A percentile compares a stretch with the other conserved stretches of the same genome.
Conservation (phyloP, 2,888 invertebrate genomes). For the Drosophila emarginata region DNA sequence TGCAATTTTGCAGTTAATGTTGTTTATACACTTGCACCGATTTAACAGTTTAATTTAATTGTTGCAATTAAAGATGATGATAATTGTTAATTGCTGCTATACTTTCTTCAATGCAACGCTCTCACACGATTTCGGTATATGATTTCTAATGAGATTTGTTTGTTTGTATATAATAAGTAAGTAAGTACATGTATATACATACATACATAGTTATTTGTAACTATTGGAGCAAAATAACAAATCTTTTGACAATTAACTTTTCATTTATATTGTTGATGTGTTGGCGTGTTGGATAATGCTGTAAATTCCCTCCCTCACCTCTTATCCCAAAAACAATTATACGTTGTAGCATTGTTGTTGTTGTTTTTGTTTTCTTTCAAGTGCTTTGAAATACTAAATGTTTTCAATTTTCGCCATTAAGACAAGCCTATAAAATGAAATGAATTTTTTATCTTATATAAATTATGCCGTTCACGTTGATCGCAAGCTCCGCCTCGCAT, state of each 20-base stretch:
- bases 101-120: conserved; percentile 53
- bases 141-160: no score
- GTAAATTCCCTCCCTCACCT: neutral
- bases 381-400: conserved; percentile 69
- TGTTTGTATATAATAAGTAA: no score
- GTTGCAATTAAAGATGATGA: conserved; percentile 61
- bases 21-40: conserved; percentile 24
- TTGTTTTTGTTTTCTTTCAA: conserved; percentile 25
- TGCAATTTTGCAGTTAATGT: conserved; percentile 23
- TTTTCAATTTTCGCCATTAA: conserved; percentile 72
- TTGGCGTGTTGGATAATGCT: conserved; percentile 45
- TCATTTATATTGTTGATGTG: conserved; percentile 47
- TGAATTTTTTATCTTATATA: conserved; percentile 34
- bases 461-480: conserved; percentile 69
- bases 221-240: conserved; percentile 1
- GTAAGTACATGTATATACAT: conserved; percentile 33
- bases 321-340: no score
- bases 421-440: conserved; percentile 72
- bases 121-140: no score
- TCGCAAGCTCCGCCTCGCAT: conserved; percentile 24
- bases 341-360: no score
- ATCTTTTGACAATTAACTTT: conserved; percentile 60
- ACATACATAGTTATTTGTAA: neutral
- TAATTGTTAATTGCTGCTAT: conserved; percentile 56
- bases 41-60: conserved; percentile 45